These are phyloP conservation scores for Theodoxus fluviatilis DNA, from an alignment of 2,888 invertebrate species.

Conservation along the genomic window DNA sequence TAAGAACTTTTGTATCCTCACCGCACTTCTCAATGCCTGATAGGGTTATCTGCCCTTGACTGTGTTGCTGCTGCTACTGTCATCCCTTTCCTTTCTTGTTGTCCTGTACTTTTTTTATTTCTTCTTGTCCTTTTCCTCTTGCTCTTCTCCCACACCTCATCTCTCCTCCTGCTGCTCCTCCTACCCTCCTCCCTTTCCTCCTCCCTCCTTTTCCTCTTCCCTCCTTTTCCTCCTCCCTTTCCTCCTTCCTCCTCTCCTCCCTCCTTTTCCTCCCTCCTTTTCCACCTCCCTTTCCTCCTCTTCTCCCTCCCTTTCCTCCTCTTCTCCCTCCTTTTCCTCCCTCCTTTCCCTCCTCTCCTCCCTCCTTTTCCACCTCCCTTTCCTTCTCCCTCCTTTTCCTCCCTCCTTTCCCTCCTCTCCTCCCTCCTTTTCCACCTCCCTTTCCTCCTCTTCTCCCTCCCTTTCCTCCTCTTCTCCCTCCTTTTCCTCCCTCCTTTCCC, in stretches of 20 bases:
- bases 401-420: conserved; percentile 15
- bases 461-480: conserved; percentile 26
- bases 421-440: conserved; percentile 23
- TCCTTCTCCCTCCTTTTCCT: background rate
- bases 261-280: conserved; percentile 20
- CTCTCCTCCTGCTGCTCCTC: conserved; percentile 11
- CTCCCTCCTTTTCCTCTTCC: conserved; percentile 15
- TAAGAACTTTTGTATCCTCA: too few species aligned
- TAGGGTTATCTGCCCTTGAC: too few species aligned
- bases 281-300: conserved; percentile 21
- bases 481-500: conserved; percentile 5
- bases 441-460: conserved; percentile 28
- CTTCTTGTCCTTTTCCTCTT: conserved; percentile 27
- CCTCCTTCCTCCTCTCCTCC: conserved; percentile 10
- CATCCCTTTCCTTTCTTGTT: background rate
- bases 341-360: background rate
- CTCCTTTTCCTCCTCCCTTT: background rate
- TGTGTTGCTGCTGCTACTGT: too few species aligned
- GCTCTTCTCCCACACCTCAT: conserved; percentile 10
- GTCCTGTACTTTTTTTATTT: conserved; percentile 22
- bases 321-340: background rate
- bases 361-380: background rate
- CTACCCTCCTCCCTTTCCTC: conserved; percentile 16
- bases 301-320: conserved; percentile 17
- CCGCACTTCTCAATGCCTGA: too few species aligned